Evolutionary conservation across 2,113 vertebrate species (phyloP).

Genomic region (Colistium nudipinnis): DNA sequence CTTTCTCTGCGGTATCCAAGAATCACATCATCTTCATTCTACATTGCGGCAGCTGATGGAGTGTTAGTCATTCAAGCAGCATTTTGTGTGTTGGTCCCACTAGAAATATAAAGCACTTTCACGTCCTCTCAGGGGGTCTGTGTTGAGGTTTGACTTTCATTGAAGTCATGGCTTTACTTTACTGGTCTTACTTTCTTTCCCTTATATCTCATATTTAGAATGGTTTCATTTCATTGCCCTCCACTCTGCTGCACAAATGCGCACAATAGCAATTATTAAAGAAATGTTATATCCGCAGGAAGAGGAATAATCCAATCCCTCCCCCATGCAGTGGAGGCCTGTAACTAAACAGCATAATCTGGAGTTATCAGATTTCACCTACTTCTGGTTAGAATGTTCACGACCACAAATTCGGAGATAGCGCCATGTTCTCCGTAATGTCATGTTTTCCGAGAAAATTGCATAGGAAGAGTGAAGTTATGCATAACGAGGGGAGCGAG

Average conservation of each 20-base stretch:
- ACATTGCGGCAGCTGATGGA: slow-evolving; percentile 48
- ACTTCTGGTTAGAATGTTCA: slow-evolving; percentile 45
- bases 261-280: slow-evolving; percentile 53
- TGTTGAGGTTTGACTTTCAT: slow-evolving; percentile 56
- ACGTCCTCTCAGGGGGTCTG: slow-evolving; percentile 41
- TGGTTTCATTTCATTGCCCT: slow-evolving; percentile 42
- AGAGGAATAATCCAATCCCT: slow-evolving; percentile 32
- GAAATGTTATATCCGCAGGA: slow-evolving; percentile 38
- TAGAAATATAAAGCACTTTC: slow-evolving; percentile 53
- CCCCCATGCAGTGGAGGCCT: slow-evolving; percentile 25
- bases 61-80: slow-evolving; percentile 35
- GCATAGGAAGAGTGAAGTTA: slow-evolving; percentile 56
- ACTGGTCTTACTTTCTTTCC: slow-evolving; percentile 47
- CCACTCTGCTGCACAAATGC: slow-evolving; percentile 42
- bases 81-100: slow-evolving; percentile 47
- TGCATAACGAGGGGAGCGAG: slow-evolving; percentile 49
- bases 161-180: slow-evolving; percentile 33
- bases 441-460: slow-evolving; percentile 65
- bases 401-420: slow-evolving; percentile 62
- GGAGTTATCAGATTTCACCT: slow-evolving; percentile 66
- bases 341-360: slow-evolving; percentile 51
- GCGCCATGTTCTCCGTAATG: slow-evolving; percentile 51
- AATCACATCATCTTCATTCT: slow-evolving; percentile 54
- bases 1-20: slow-evolving; percentile 26
- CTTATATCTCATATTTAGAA: slow-evolving; percentile 41